Evolutionary conservation across 1,140 invertebrate species (phyloP).

Genomic region (Cyclina sinensis): DNA sequence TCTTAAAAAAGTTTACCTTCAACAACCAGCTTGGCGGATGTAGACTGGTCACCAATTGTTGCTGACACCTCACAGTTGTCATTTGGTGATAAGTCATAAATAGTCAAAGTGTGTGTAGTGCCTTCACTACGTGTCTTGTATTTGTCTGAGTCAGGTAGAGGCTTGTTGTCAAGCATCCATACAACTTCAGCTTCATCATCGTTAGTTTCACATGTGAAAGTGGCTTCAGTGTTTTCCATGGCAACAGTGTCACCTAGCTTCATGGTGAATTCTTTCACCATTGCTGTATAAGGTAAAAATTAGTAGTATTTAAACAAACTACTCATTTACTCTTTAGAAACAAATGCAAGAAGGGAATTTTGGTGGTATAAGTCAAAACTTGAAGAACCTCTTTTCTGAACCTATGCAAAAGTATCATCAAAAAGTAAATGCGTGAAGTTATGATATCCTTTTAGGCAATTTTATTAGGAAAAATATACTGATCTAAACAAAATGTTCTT

Average conservation of each 20-base stretch:
- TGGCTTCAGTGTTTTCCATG: slow-evolving; percentile 79
- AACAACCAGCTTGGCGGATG: slow-evolving; percentile 81
- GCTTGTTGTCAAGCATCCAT: slow-evolving; percentile 83
- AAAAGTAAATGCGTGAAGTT: too few relatives aligned
- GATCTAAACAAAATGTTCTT: too few relatives aligned
- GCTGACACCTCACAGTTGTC: slow-evolving; percentile 83
- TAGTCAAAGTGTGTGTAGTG: slow-evolving; percentile 80
- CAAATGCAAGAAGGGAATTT: too few relatives aligned
- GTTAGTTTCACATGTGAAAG: slow-evolving; percentile 82
- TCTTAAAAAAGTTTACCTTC: too few relatives aligned
- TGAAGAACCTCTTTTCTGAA: too few relatives aligned
- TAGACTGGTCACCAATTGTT: slow-evolving; percentile 78
- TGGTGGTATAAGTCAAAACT: too few relatives aligned
- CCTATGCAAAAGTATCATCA: too few relatives aligned
- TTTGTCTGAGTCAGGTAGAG: slow-evolving; percentile 80
- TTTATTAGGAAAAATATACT: too few relatives aligned
- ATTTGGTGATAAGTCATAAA: slow-evolving; percentile 75
- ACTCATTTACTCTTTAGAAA: not conserved
- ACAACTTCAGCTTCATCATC: slow-evolving; percentile 82
- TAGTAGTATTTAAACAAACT: not conserved
- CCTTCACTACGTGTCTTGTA: slow-evolving; percentile 88
- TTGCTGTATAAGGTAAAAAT: slow-evolving; percentile 73
- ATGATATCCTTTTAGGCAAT: too few relatives aligned
- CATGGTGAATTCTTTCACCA: slow-evolving; percentile 82
- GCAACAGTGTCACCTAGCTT: slow-evolving; percentile 80